Base-by-base conservation (phyloP, 2,113 vertebrate genomes). In the Atrichornis clamosus region DNA sequence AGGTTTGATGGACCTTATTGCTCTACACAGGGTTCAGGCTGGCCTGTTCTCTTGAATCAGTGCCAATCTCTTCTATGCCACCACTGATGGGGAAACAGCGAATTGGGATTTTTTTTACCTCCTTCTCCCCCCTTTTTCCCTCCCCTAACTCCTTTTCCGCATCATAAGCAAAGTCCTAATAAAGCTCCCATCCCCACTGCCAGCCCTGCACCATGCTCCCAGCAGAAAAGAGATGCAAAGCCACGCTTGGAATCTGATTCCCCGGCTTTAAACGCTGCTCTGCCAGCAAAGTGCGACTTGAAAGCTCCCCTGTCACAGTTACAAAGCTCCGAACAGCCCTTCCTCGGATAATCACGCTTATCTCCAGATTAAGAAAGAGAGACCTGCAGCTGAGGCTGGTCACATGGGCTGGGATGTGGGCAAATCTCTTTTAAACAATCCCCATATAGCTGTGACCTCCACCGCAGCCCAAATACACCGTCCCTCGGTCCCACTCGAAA, bases 311-410 rank as follows among this genome's bases (percentile, higher is more conserved):
- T 98, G 98, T 98, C 96, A 98, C 98, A 96, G 97, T 98, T 98
- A 98, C 98, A 99, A 99, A 99, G 98, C 98, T 98, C 97, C 98
- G 96, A 98, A 98, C 98, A 98, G 98, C 97, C 97, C 96, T 96
- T 98, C 97, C 98, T 96, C 91, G 97, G 98, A 99, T 99, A 98
- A 98, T 98, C 98, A 84, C 80, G 79, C 98, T 98, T 98, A 99
- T 99, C 98, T 98, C 97, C 97, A 99, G 99, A 99, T 99, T 99
- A 99, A 98, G 98, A 98, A 91, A 97, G 97, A 97, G 94, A 97
- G 98, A 98, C 98, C 89, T 95, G 97, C 98, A 99, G 98, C 98
- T 98, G 98, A 98, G 96, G 98, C 96, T 96, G 96, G 98, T 98
- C 96, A 97, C 97, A 97, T 96, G 97, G 97, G 97, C 96, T 95